Evolutionary conservation across 2,113 vertebrate genomes (phyloP).

Genomic region (Carassius carassius): DNA sequence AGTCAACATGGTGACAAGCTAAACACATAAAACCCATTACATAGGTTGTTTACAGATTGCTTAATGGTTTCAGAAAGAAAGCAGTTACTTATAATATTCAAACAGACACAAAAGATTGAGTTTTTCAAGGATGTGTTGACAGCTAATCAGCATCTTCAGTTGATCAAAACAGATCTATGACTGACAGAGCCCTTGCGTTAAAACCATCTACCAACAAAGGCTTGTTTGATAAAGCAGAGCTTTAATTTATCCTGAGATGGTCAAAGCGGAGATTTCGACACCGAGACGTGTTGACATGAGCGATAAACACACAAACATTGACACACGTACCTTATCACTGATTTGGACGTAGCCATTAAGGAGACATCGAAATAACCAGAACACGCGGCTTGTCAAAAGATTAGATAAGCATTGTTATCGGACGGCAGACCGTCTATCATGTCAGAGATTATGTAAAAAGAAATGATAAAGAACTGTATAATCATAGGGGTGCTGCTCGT

Average conservation of each 20-base stretch:
- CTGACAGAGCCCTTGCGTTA: background rate
- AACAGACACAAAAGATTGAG: background rate
- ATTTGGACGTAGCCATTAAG: constrained; percentile 17
- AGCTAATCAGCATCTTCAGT: background rate
- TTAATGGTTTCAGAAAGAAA: no score
- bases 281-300: background rate
- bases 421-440: background rate
- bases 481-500: constrained; percentile 30
- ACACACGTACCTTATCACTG: constrained; percentile 28
- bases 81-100: background rate
- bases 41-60: background rate
- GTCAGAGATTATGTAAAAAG: constrained; percentile 29
- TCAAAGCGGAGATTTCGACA: background rate
- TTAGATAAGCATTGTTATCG: background rate
- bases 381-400: background rate
- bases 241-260: background rate
- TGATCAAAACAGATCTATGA: background rate
- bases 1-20: background rate
- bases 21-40: background rate
- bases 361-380: background rate
- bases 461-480: constrained; percentile 33
- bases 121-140: background rate
- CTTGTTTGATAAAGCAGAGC: background rate
- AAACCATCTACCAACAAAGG: background rate
- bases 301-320: background rate